Evolutionary conservation across 2,797 vertebrate species (phyloP).

Genomic region (Cyprinodon diabolis): DNA sequence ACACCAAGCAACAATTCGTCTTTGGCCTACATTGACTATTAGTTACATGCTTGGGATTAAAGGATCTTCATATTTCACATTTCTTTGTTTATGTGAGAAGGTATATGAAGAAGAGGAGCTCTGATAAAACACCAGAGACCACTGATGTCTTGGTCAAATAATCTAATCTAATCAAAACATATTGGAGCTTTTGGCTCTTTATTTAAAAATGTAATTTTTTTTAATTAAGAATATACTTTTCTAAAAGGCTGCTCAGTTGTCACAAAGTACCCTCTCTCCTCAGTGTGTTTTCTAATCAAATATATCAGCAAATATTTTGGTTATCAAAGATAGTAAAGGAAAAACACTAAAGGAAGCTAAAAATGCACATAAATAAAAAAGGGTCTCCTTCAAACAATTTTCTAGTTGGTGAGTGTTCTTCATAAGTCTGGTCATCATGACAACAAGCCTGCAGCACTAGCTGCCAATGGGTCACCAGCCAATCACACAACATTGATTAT

Average conservation of each 20-base stretch:
- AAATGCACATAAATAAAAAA: background rate
- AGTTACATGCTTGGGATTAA: background rate
- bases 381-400: constrained; percentile 24
- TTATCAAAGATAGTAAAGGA: background rate
- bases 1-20: too few species aligned
- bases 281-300: background rate
- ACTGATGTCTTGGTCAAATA: background rate
- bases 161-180: background rate
- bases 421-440: constrained; percentile 36
- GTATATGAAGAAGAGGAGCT: background rate
- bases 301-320: background rate
- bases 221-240: background rate
- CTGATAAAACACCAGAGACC: background rate
- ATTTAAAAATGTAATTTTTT: background rate
- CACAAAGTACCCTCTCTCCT: background rate
- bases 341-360: too few species aligned
- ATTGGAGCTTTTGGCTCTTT: background rate
- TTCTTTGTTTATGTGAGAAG: background rate
- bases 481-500: constrained; percentile 57
- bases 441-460: constrained; percentile 23
- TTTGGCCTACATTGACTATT: background rate
- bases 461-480: constrained; percentile 35
- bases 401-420: constrained; percentile 17
- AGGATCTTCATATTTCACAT: background rate
- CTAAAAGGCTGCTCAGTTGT: background rate